Conservation (phyloP, 2,797 vertebrate species). For the Micrastur ruficollis region DNA sequence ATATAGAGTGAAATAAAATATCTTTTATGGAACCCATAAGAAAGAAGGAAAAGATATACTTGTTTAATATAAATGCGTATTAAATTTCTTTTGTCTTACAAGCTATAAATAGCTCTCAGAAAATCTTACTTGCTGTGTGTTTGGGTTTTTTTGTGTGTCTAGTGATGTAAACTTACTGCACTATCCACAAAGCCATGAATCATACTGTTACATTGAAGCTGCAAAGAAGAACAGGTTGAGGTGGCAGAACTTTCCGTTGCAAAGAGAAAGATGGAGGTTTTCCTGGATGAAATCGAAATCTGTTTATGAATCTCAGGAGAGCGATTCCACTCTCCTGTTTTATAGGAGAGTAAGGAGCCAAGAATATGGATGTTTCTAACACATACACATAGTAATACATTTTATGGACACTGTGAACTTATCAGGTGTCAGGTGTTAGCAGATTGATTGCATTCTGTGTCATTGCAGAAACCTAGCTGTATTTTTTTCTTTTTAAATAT, state of each 20-base stretch:
- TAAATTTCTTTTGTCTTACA: neutral
- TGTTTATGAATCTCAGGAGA: conserved; percentile 20
- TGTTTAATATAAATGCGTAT: neutral
- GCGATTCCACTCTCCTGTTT: neutral
- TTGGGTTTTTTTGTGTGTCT: neutral
- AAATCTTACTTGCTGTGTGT: neutral
- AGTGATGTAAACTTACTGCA: neutral
- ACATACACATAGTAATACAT: neutral
- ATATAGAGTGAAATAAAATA: neutral
- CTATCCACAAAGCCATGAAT: neutral
- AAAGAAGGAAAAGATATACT: neutral
- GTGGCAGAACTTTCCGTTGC: neutral
- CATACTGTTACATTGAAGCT: neutral
- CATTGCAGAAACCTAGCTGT: neutral
- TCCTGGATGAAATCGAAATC: conserved; percentile 18
- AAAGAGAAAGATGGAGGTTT: neutral
- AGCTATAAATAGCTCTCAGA: neutral
- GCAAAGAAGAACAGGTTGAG: neutral
- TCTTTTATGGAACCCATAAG: neutral
- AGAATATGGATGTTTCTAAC: conserved; percentile 30
- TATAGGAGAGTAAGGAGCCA: neutral
- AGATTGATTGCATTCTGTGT: neutral
- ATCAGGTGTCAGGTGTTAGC: neutral
- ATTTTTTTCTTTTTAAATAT: neutral
- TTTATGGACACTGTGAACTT: conserved; percentile 8